These are phyloP conservation scores for Apomyelois bistriatella DNA, from an alignment of 2,888 invertebrate genomes.

Conservation along the genomic window DNA sequence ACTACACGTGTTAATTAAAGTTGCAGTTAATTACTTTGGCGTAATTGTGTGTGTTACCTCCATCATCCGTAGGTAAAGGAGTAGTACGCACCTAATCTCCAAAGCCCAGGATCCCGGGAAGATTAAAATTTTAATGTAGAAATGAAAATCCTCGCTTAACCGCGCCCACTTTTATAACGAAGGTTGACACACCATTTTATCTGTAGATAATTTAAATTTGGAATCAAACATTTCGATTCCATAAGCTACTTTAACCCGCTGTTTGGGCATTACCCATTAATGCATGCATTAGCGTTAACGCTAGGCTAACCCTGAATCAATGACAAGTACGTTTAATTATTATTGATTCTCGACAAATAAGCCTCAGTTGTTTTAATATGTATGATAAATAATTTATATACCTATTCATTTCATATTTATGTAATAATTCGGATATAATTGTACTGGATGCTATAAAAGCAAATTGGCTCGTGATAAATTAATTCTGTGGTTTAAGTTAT, in stretches of 20 bases:
- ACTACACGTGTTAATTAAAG: slow-evolving; percentile 5
- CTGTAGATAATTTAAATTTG: slow-evolving; percentile 42
- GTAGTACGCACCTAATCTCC: slow-evolving; percentile 31
- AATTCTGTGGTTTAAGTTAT: background rate
- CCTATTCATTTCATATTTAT: background rate
- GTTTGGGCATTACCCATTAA: background rate
- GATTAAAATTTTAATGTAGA: slow-evolving; percentile 49
- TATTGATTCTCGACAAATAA: slow-evolving; percentile 6
- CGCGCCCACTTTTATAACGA: slow-evolving; percentile 41
- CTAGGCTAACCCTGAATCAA: background rate
- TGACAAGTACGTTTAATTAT: background rate
- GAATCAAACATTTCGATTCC: slow-evolving; percentile 22
- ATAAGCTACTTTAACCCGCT: slow-evolving; percentile 8
- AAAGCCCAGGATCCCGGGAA: slow-evolving; percentile 33
- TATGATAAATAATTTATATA: background rate
- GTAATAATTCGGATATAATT: background rate
- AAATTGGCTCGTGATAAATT: background rate
- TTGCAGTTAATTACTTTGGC: slow-evolving; percentile 5
- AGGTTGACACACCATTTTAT: slow-evolving; percentile 34
- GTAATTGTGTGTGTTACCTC: slow-evolving; percentile 10
- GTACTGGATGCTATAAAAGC: background rate
- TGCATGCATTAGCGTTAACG: background rate
- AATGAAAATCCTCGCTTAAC: slow-evolving; percentile 30
- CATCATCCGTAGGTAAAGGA: slow-evolving; percentile 7
- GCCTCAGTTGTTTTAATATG: background rate